Percentiles rank a stretch among this genome's conserved stretches.
Evolutionary conservation across 64 coral and sea anemone species (phyloP).

Genomic region (Pachyseris speciosa): DNA sequence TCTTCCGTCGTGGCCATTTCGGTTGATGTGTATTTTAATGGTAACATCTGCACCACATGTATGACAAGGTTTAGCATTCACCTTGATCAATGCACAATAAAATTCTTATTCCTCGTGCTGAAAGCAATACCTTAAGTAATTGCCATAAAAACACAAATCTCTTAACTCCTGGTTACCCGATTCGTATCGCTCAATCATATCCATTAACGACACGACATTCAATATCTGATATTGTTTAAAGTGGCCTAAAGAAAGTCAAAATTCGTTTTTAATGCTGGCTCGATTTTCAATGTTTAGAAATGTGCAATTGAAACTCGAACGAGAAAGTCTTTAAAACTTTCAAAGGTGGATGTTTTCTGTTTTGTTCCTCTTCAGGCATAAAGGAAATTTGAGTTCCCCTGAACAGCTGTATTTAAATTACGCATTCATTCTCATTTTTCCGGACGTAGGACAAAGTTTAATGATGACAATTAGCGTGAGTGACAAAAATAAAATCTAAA

Average conservation of each 20-base stretch:
- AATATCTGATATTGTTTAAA: not conserved
- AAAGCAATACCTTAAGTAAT: not conserved
- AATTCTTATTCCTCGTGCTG: not conserved
- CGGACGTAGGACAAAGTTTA: not conserved
- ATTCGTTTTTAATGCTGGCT: not conserved
- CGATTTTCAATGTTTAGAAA: not conserved
- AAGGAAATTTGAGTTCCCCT: not conserved
- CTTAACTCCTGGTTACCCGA: not conserved
- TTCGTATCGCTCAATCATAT: not conserved
- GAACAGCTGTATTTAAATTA: conserved; percentile 29
- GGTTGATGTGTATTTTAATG: not conserved
- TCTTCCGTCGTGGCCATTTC: not conserved
- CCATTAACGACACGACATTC: not conserved
- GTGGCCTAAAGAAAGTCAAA: too few relatives aligned
- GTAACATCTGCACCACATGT: conserved; percentile 17
- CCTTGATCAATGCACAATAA: not conserved
- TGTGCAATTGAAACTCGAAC: not conserved
- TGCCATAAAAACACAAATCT: not conserved
- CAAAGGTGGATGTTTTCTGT: not conserved
- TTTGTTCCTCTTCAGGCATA: not conserved
- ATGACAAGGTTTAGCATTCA: not conserved
- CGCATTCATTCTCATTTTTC: not conserved
- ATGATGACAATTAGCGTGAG: not conserved
- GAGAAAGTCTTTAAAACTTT: not conserved
- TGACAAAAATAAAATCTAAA: not conserved